Evolutionary conservation across 2,797 vertebrate genomes (phyloP).

Genomic region (Carapus acus): DNA sequence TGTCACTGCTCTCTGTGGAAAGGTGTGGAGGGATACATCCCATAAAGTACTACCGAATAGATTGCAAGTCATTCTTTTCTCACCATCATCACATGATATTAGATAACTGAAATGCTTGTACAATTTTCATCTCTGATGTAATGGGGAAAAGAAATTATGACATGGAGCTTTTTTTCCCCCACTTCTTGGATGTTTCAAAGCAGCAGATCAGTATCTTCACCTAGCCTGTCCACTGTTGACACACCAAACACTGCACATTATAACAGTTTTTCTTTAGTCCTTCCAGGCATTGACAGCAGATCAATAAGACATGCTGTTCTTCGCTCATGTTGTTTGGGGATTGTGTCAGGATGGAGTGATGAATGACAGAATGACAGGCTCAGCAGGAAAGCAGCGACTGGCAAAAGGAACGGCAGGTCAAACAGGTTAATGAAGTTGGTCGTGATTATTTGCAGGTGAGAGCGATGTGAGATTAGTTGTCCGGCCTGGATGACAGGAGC

Average conservation of each 20-base stretch:
- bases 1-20: too few species aligned
- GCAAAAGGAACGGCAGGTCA: slow-evolving; percentile 55
- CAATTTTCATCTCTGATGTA: too few species aligned
- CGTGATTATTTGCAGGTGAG: slow-evolving; percentile 66
- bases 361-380: slow-evolving; percentile 59
- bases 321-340: slow-evolving; percentile 59
- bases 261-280: slow-evolving; percentile 58
- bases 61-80: too few species aligned
- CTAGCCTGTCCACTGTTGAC: slow-evolving; percentile 28
- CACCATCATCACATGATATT: too few species aligned
- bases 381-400: slow-evolving; percentile 57
- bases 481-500: slow-evolving; percentile 44
- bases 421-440: slow-evolving; percentile 62
- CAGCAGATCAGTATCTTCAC: slow-evolving; percentile 6
- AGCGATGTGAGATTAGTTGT: slow-evolving; percentile 55
- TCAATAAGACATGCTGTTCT: slow-evolving; percentile 68
- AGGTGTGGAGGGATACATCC: too few species aligned
- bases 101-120: too few species aligned
- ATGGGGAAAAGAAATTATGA: too few species aligned
- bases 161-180: too few species aligned
- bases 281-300: slow-evolving; percentile 64
- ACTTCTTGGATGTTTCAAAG: too few species aligned
- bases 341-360: slow-evolving; percentile 67
- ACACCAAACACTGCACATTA: slow-evolving; percentile 37
- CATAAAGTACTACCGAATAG: too few species aligned